phyloP scores from a whole-genome alignment of 2,888 invertebrate genomes.

The Cryptocephalus primarius region DNA sequence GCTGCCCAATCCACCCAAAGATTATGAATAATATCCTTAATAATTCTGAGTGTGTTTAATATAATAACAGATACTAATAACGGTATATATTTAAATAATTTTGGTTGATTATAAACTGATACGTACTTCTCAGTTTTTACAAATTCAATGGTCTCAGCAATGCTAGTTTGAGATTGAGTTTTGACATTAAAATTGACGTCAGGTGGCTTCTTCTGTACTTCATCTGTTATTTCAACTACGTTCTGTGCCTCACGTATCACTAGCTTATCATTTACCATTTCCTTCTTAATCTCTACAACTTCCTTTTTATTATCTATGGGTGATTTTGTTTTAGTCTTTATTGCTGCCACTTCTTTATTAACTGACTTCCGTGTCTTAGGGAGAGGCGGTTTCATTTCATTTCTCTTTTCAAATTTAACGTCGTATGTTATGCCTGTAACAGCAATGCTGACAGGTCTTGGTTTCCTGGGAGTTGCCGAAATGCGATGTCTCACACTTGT shows the following conservation, averaged over 20 bases:
- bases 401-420: constrained; percentile 11
- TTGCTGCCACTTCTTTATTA: constrained; percentile 19
- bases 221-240: neutral
- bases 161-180: neutral
- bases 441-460: constrained; percentile 72
- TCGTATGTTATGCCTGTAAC: constrained; percentile 64
- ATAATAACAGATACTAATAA: too few relatives aligned
- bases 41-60: too few relatives aligned
- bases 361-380: constrained; percentile 36
- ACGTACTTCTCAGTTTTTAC: constrained; percentile 11
- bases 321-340: constrained; percentile 2
- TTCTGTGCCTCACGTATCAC: neutral
- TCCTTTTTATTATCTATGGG: constrained; percentile 14
- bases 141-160: constrained; percentile 1
- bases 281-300: neutral
- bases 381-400: constrained; percentile 42
- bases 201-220: constrained; percentile 14
- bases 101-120: neutral
- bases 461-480: constrained; percentile 54
- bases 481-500: constrained; percentile 48
- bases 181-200: constrained; percentile 5
- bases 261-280: neutral
- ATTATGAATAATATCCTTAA: too few relatives aligned
- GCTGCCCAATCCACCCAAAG: too few relatives aligned
- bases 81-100: too few relatives aligned